Conservation (phyloP, 2,797 vertebrate species). For the Bryconaethiops microstoma region DNA sequence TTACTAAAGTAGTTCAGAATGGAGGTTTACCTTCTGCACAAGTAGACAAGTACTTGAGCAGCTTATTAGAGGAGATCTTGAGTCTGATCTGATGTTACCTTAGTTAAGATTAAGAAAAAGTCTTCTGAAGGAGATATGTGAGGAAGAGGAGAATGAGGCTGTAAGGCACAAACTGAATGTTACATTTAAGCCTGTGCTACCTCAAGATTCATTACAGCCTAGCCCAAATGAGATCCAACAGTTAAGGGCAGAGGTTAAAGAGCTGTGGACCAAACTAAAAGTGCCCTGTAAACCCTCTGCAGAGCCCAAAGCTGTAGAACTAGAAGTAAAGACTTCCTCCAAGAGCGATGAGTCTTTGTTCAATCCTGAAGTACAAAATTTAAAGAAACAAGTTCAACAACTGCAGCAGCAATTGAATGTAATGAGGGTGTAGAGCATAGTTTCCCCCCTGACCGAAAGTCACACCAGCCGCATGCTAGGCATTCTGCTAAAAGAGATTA, state of each 20-base stretch:
- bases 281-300: not conserved
- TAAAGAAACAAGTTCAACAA: not conserved
- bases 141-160: slow-evolving; percentile 30
- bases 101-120: slow-evolving; percentile 29
- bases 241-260: not conserved
- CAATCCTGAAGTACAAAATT: not conserved
- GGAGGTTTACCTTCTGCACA: not conserved
- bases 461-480: not conserved
- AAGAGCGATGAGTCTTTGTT: not conserved
- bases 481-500: not conserved
- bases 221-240: not conserved
- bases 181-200: not conserved
- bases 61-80: slow-evolving; percentile 24
- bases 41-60: not conserved
- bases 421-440: not conserved
- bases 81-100: slow-evolving; percentile 31
- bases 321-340: not conserved
- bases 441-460: not conserved
- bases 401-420: not conserved
- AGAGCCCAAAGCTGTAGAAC: not conserved
- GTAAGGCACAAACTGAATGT: not conserved
- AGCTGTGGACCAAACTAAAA: not conserved
- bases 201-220: not conserved
- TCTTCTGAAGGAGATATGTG: slow-evolving; percentile 20
- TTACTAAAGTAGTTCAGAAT: slow-evolving; percentile 33